A percentile compares a stretch with the other conserved stretches of the same genome.
phyloP scores from a whole-genome alignment of 1,140 invertebrate genomes.

The Micrasema minimum region DNA sequence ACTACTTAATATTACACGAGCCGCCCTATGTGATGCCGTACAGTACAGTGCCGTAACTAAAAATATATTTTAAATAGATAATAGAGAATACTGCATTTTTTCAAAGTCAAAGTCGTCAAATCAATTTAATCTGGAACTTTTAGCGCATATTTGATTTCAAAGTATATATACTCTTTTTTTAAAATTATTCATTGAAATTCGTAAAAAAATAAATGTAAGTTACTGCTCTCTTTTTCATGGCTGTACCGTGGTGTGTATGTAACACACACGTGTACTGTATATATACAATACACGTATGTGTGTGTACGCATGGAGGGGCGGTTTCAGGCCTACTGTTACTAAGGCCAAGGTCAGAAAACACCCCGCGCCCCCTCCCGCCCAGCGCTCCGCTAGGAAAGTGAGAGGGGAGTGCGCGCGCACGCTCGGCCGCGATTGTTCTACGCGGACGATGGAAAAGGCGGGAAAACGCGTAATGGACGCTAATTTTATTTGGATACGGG shows the following conservation, averaged over 20 bases:
- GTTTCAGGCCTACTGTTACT: slow-evolving; percentile 8
- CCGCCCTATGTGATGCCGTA: neutral
- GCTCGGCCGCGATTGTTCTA: neutral
- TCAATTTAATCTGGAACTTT: too few relatives aligned
- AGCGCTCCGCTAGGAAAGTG: neutral
- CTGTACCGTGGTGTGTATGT: too few relatives aligned
- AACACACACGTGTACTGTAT: too few relatives aligned
- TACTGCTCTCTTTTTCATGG: too few relatives aligned
- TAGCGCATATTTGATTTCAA: too few relatives aligned
- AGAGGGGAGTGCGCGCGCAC: slow-evolving; percentile 6
- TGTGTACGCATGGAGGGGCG: neutral
- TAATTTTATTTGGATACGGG: neutral
- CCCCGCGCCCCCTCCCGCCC: neutral
- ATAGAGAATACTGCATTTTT: too few relatives aligned
- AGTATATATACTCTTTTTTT: too few relatives aligned
- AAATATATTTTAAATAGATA: too few relatives aligned
- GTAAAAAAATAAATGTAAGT: too few relatives aligned
- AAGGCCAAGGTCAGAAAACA: slow-evolving; percentile 17
- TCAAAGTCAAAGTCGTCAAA: too few relatives aligned
- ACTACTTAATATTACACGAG: neutral
- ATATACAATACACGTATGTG: neutral
- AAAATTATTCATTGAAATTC: too few relatives aligned
- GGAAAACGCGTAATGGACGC: neutral
- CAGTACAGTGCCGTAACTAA: too few relatives aligned
- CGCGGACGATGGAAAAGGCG: neutral